Evolutionary conservation across 2,888 invertebrate genomes (phyloP).

Genomic region (Cheilosia soror): DNA sequence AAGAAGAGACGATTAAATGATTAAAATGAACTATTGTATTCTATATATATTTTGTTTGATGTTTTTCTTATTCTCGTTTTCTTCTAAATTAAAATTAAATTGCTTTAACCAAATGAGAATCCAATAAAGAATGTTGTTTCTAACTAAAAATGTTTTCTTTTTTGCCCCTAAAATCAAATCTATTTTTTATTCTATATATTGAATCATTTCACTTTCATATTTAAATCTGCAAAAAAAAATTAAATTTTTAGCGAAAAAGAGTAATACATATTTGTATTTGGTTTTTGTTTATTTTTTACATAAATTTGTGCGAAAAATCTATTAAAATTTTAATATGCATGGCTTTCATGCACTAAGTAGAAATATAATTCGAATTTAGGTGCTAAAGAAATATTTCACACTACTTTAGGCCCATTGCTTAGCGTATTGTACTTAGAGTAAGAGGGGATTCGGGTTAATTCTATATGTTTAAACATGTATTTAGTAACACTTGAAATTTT

Average conservation of each 20-base stretch:
- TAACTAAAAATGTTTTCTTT: constrained; percentile 69
- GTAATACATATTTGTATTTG: not conserved
- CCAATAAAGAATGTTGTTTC: constrained; percentile 74
- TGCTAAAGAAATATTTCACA: no score
- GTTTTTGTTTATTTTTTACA: not conserved
- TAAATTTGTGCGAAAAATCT: constrained; percentile 12
- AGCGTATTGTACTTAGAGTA: no score
- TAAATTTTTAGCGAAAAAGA: constrained; percentile 13
- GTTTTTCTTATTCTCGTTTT: constrained; percentile 70
- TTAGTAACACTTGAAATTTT: no score
- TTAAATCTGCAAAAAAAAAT: not conserved
- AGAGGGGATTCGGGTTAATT: no score
- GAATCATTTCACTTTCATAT: constrained; percentile 15
- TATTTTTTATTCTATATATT: constrained; percentile 4
- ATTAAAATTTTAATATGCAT: constrained; percentile 4
- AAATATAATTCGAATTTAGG: not conserved
- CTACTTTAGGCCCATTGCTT: no score
- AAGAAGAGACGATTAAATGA: constrained; percentile 43
- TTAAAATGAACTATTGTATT: constrained; percentile 56
- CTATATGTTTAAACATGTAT: no score
- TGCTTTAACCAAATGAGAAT: constrained; percentile 54
- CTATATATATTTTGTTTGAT: constrained; percentile 63
- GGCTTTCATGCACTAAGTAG: not conserved
- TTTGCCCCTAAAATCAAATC: constrained; percentile 2
- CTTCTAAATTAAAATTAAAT: constrained; percentile 59